phyloP scores from a whole-genome alignment of 2,888 invertebrate species.

The Lapara coniferarum region DNA sequence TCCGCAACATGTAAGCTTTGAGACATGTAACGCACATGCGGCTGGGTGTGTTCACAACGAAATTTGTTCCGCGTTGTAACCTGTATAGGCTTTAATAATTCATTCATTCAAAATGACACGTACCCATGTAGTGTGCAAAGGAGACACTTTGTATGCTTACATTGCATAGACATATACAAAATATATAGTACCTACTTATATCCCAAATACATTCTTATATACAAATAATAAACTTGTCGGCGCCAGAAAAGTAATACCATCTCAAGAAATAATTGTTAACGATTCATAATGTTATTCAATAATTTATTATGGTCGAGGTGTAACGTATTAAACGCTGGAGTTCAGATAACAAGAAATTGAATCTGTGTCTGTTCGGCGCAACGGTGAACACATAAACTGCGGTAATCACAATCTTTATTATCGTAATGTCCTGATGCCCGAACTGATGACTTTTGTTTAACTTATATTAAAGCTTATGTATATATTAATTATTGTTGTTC shows the following conservation, averaged over 20 bases:
- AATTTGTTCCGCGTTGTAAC: constrained; percentile 23
- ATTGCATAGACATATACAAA: not conserved
- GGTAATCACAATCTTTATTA: constrained; percentile 4
- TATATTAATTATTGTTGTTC: constrained; percentile 21
- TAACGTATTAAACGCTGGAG: constrained; percentile 1
- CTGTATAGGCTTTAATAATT: not conserved
- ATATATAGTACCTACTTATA: too few relatives aligned
- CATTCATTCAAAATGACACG: constrained; percentile 5
- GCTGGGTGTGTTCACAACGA: constrained; percentile 10
- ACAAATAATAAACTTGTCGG: not conserved
- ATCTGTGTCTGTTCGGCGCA: not conserved
- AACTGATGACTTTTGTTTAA: constrained; percentile 12
- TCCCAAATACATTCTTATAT: not conserved
- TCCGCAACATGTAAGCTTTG: not conserved
- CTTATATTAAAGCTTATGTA: constrained; percentile 9
- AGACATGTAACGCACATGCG: constrained; percentile 15
- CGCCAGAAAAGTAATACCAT: not conserved
- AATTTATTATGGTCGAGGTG: not conserved
- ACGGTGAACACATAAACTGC: not conserved
- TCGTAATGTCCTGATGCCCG: not conserved
- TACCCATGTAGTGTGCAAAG: not conserved
- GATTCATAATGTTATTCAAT: not conserved
- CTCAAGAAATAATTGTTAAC: not conserved
- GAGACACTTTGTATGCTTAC: constrained; percentile 8
- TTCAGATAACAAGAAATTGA: constrained; percentile 15